Evolutionary conservation across 2,113 vertebrate species (phyloP).

Genomic region (Thinocorus orbignyianus): DNA sequence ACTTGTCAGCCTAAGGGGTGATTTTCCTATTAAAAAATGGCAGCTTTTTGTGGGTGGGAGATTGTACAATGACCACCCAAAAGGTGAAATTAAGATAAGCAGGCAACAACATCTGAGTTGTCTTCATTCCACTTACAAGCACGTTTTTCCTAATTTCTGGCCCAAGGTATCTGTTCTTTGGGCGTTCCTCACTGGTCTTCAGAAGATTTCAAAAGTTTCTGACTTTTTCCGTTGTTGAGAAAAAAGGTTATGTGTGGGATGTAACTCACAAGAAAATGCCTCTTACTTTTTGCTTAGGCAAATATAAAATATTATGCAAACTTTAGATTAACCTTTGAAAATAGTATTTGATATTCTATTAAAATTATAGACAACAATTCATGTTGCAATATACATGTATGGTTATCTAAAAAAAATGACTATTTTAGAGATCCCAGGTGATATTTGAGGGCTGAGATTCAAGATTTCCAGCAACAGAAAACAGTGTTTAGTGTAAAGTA

Average conservation of each 20-base stretch:
- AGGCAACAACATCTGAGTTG: fast-evolving
- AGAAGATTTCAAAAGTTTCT: background rate
- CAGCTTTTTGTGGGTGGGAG: background rate
- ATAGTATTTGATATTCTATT: background rate
- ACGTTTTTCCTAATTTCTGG: background rate
- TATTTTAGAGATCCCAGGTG: background rate
- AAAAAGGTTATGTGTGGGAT: background rate
- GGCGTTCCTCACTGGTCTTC: background rate
- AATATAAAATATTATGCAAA: background rate
- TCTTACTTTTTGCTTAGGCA: background rate
- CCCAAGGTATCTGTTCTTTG: background rate
- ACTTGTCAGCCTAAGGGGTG: background rate
- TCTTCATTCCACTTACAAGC: background rate
- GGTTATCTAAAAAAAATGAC: background rate
- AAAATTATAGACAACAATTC: background rate
- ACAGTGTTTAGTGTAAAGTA: background rate
- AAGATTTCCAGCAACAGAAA: background rate
- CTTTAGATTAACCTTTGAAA: background rate
- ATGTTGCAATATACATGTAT: fast-evolving
- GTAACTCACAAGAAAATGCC: background rate
- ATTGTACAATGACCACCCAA: background rate
- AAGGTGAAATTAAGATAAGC: background rate
- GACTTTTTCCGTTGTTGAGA: background rate
- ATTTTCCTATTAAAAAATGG: background rate
- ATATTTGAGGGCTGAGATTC: background rate